These are phyloP conservation scores for Cyclargus thomasi DNA, from an alignment of 1,140 invertebrate species.

Conservation along the genomic window DNA sequence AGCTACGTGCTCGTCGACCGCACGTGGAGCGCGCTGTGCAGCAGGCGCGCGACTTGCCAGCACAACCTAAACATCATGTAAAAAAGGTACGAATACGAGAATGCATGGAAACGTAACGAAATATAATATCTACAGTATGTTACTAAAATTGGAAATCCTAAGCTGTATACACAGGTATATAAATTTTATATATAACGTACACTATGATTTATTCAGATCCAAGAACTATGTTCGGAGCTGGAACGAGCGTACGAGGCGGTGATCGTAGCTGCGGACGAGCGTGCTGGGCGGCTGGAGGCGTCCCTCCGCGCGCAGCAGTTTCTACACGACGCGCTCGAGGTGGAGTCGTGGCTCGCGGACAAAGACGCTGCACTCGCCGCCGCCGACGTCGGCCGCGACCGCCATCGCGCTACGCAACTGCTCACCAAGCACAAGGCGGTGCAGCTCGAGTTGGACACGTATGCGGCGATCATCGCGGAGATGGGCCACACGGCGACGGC, in stretches of 20 bases:
- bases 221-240: conserved; percentile 39
- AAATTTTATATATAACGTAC: neutral
- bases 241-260: conserved; percentile 83
- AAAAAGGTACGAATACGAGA: conserved; percentile 77
- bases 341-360: conserved; percentile 94
- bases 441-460: conserved; percentile 94
- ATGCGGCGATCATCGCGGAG: conserved; percentile 92
- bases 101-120: too few relatives aligned
- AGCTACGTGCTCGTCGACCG: conserved; percentile 88
- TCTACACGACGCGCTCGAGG: conserved; percentile 92
- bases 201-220: conserved; percentile 35
- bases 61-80: conserved; percentile 85
- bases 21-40: conserved; percentile 88
- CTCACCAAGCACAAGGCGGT: conserved; percentile 94
- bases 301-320: conserved; percentile 93
- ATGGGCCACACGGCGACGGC: conserved; percentile 90
- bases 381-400: conserved; percentile 90
- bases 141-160: too few relatives aligned
- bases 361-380: conserved; percentile 87
- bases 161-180: too few relatives aligned
- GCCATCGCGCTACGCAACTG: conserved; percentile 91
- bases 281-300: conserved; percentile 87
- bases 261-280: conserved; percentile 80
- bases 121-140: too few relatives aligned
- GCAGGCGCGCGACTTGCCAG: conserved; percentile 81